Percentiles rank a stretch among this genome's conserved stretches.
Evolutionary conservation across 1,140 invertebrate species (phyloP).

Genomic region (Apocrypta bakeri): DNA sequence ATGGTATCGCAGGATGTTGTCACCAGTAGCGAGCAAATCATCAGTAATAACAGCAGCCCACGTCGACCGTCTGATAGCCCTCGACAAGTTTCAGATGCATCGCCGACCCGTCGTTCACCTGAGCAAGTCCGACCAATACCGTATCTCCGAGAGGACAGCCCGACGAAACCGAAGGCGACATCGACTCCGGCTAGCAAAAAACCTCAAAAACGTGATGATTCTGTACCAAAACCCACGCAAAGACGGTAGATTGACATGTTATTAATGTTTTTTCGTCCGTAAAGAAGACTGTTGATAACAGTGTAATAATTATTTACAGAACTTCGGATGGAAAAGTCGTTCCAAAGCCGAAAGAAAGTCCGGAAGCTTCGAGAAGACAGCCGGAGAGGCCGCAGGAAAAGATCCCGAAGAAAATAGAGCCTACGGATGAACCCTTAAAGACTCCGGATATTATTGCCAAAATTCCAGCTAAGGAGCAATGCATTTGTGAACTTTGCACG

Average conservation of each 20-base stretch:
- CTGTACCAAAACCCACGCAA: background rate
- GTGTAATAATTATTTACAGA: slow-evolving; percentile 30
- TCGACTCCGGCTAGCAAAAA: slow-evolving; percentile 14
- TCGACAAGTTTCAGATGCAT: background rate
- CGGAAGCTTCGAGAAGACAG: background rate
- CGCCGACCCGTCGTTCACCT: slow-evolving; percentile 52
- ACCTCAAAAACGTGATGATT: slow-evolving; percentile 25
- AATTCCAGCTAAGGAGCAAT: slow-evolving; percentile 82
- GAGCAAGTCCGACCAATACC: slow-evolving; percentile 65
- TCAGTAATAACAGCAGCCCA: slow-evolving; percentile 35
- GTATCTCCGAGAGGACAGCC: slow-evolving; percentile 65
- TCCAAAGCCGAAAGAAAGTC: slow-evolving; percentile 34
- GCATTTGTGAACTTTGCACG: slow-evolving; percentile 92
- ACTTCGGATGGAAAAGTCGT: slow-evolving; percentile 58
- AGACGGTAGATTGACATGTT: slow-evolving; percentile 6
- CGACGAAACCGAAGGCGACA: slow-evolving; percentile 54
- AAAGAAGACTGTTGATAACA: background rate
- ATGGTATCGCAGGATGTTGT: slow-evolving; percentile 69
- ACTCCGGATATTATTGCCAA: slow-evolving; percentile 63
- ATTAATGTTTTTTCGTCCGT: background rate
- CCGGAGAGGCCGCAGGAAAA: slow-evolving; percentile 33
- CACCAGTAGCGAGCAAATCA: slow-evolving; percentile 57
- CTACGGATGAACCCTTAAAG: slow-evolving; percentile 39
- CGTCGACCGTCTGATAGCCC: background rate
- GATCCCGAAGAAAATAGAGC: slow-evolving; percentile 14